Base-by-base conservation (phyloP, 2,888 invertebrate genomes). In the Drosophila macrospina region DNA sequence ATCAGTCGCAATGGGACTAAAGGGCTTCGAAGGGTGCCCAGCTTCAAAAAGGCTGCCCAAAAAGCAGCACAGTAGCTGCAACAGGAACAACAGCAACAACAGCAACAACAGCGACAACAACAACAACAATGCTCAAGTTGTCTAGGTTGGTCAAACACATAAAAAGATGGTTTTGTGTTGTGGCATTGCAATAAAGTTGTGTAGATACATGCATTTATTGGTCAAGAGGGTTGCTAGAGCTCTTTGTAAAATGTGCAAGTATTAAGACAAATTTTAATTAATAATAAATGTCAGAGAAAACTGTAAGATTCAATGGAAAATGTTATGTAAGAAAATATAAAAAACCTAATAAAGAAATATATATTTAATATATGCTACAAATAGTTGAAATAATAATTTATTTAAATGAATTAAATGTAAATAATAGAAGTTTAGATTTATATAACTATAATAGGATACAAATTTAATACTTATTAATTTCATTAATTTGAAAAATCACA, bases 121-220 rank as follows among this genome's bases (percentile, higher is more conserved):
- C 52, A 36, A 45, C 20, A 47, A 41, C 51, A 24, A 64, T 55
- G 42, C 50, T 28, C 7, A 60, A 59, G 30, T 61, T 68, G 48
- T 72, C 74, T 72, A 76, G 48, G 36, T 59, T 64, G 66, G 20
- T 47, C 74, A 68, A 60, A 69, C 60, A 55, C n/a, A 70, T 54
- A 61, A 65, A 74, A 76, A 63, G 47, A 76, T 74, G 67, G 42
- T 62, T 67, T 71, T 62, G 44, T 68, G 36, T 63, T 55, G 48
- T 48, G 44, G 52, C 52, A 60, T 56, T 55, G 76, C 72, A 71
- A 76, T 74, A 74, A 74, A 67, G 44, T 48, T 67, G 51, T 76
- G 62, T 76, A 30, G 39, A 24, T 45, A 66, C 54, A 73, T 39
- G 20, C 44, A 69, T 42, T 69, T 74, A 74, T 69, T 69, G 73